Conservation (phyloP, 1,140 invertebrate species). For the Leptinotarsa defecta region DNA sequence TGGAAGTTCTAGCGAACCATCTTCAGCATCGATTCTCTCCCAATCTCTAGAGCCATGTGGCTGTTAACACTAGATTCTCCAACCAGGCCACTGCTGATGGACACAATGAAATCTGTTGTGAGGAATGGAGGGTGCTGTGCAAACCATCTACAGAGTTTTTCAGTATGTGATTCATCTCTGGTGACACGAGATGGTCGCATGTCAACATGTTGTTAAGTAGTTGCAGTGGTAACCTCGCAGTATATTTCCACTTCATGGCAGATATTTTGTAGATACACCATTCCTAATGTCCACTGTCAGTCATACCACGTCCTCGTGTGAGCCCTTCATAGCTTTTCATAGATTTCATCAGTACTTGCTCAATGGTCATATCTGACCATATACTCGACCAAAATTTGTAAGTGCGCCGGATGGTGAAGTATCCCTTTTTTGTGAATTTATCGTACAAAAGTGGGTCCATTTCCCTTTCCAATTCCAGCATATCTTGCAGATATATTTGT, state of each 20-base stretch:
- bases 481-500: constrained; percentile 58
- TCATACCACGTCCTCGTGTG: constrained; percentile 40
- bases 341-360: constrained; percentile 53
- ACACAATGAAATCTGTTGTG: background rate
- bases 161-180: background rate
- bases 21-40: background rate
- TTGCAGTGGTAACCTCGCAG: background rate
- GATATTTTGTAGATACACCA: constrained; percentile 26
- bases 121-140: background rate
- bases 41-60: background rate
- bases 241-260: constrained; percentile 9
- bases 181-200: background rate
- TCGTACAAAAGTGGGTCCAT: constrained; percentile 26
- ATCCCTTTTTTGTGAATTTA: constrained; percentile 34
- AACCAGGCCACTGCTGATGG: background rate
- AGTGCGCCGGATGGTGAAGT: constrained; percentile 47
- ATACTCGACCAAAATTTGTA: constrained; percentile 51
- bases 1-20: background rate
- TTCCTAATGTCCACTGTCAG: constrained; percentile 31
- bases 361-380: constrained; percentile 56
- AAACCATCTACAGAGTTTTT: background rate
- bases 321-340: constrained; percentile 46
- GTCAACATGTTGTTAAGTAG: background rate
- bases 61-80: background rate
- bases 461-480: constrained; percentile 47